Percentiles rank a stretch among this genome's conserved stretches.
phyloP scores from a whole-genome alignment of 2,888 invertebrate genomes.

The Geotrupes spiniger region DNA sequence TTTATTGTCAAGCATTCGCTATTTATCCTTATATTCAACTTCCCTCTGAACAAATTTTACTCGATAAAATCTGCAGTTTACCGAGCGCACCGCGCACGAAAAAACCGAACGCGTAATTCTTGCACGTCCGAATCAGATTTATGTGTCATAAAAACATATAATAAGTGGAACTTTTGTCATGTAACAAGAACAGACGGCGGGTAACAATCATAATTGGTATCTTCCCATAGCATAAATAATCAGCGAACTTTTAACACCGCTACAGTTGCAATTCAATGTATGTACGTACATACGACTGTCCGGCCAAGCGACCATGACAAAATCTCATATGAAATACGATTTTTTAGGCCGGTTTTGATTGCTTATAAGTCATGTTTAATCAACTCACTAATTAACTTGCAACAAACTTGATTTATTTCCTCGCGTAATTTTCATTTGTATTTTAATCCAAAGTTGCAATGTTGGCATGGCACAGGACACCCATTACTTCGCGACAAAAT shows the following conservation, averaged over 20 bases:
- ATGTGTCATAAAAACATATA: conserved; percentile 22
- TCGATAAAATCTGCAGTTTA: conserved; percentile 13
- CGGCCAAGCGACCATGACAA: no score
- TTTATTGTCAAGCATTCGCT: conserved; percentile 29
- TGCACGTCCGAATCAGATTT: conserved; percentile 23
- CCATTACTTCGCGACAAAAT: no score
- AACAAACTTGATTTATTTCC: no score
- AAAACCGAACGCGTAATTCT: conserved; percentile 15
- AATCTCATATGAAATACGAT: no score
- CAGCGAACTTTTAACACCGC: background rate
- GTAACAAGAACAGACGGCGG: conserved; percentile 17
- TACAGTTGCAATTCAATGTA: no score
- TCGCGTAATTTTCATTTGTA: no score
- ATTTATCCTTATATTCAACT: conserved; percentile 20
- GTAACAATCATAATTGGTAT: conserved; percentile 24
- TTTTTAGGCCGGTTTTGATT: no score
- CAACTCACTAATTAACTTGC: no score
- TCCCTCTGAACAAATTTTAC: conserved; percentile 21
- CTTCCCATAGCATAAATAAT: conserved; percentile 30
- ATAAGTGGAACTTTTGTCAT: conserved; percentile 23
- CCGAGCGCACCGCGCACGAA: conserved; percentile 4
- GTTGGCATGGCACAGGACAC: no score
- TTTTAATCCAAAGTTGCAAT: no score
- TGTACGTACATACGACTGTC: no score
- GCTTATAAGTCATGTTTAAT: no score